Evolutionary conservation across 2,113 vertebrate species (phyloP).

Genomic region (Arvicanthis niloticus): DNA sequence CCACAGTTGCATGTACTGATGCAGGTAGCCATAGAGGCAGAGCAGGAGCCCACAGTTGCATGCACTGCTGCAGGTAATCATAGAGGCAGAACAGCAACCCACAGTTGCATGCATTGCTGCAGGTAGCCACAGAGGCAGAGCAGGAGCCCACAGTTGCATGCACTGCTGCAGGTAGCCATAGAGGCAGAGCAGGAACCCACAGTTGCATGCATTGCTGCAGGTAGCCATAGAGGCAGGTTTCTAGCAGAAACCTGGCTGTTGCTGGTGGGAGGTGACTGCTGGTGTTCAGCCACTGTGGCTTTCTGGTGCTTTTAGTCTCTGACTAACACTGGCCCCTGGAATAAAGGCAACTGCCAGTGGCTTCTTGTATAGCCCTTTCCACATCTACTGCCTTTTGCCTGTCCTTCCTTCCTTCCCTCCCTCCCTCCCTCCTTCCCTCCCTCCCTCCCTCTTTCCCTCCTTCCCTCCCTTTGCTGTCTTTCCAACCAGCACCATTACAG

Average conservation of each 20-base stretch:
- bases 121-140: not conserved
- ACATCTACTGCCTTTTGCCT: not conserved
- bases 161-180: too few relatives aligned
- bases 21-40: too few relatives aligned
- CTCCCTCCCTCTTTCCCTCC: not conserved
- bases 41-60: too few relatives aligned
- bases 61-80: too few relatives aligned
- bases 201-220: not conserved
- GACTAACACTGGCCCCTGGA: not conserved
- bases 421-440: not conserved
- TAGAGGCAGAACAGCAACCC: too few relatives aligned
- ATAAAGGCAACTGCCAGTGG: not conserved
- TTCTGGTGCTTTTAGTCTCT: not conserved
- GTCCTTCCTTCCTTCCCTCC: not conserved
- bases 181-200: too few relatives aligned
- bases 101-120: too few relatives aligned
- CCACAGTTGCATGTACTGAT: too few relatives aligned
- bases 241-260: too few relatives aligned
- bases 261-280: not conserved
- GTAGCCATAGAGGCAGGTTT: not conserved
- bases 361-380: rapidly evolving
- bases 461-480: not conserved
- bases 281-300: not conserved
- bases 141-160: too few relatives aligned
- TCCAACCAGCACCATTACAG: not conserved